Conservation (phyloP, 1,140 invertebrate genomes). For the Arion vulgaris region DNA sequence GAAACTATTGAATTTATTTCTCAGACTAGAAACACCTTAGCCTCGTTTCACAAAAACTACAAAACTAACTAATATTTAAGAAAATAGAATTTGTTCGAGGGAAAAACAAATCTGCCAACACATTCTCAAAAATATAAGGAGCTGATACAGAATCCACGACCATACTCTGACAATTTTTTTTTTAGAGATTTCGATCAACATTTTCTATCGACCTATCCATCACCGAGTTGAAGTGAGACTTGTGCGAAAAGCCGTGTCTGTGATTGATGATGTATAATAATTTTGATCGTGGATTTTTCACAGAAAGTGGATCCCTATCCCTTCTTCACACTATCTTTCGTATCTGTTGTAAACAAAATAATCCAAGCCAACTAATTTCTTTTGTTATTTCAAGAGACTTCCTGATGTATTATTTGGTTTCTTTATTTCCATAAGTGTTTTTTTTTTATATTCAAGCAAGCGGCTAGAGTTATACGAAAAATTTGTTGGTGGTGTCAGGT, state of each 20-base stretch:
- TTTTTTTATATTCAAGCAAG: too few relatives aligned
- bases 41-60: neutral
- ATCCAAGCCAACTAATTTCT: too few relatives aligned
- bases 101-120: too few relatives aligned
- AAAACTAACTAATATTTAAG: neutral
- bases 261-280: neutral
- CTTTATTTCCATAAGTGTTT: too few relatives aligned
- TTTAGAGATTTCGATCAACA: slow-evolving; percentile 4
- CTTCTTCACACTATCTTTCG: too few relatives aligned
- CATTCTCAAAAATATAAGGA: neutral
- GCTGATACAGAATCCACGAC: neutral
- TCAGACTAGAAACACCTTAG: neutral
- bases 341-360: too few relatives aligned
- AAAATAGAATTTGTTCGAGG: too few relatives aligned
- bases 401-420: too few relatives aligned
- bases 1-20: neutral
- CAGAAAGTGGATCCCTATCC: too few relatives aligned
- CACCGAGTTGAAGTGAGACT: neutral
- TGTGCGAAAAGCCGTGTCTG: neutral
- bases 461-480: too few relatives aligned
- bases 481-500: too few relatives aligned
- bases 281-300: neutral
- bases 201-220: neutral
- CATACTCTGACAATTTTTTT: neutral
- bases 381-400: too few relatives aligned